Evolutionary conservation across 1,140 invertebrate species (phyloP), one percentile per base, ranked within the genome.

Genomic region (Drosophila repletoides): DNA sequence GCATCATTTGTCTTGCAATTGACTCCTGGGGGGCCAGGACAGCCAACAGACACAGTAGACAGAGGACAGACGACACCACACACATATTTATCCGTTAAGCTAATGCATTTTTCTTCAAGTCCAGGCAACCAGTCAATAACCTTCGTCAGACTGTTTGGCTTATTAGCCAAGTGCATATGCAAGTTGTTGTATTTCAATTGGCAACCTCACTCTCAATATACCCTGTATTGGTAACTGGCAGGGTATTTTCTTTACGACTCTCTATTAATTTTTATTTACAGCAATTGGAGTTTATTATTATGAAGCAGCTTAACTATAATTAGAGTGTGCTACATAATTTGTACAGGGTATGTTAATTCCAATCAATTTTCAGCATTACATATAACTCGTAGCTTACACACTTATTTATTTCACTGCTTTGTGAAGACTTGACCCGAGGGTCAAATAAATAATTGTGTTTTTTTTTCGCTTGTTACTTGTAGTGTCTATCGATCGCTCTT

Each of bases 1-100:
- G 31, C 36, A 86, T 86, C 80, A 86, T 86, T 86, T 86, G 80
- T 86, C 80, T 86, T 69, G 55, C 59, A 51, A 80, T 46, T 70
- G 73, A 31, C 74, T 67, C 45, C 56, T 51, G 63, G 72, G 72
- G 61, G 72, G 72, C 53, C 60, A 9, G 31, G 24, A 52, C 51
- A 28, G 17, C 10, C 24, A 34, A 34, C 14, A 41, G 28, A 9
- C n/a, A 29, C 29, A 34, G 14, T 21, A 19, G 29, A 46, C 29
- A 26, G 24, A 19, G 17, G 26, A 31, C 43, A 52, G 28, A 45
- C 15, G 12, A n/a, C 31, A 12, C 31, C 24, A 21, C 40, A 41
- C 19, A 56, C 53, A 43, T 28, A 36, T 49, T 58, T 69, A 77
- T 69, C 79, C 76, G 21, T 36, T 10, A 46, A 56, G 63, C 75